Evolutionary conservation across 2,888 invertebrate genomes (phyloP).

Genomic region (Euplagia quadripunctaria): DNA sequence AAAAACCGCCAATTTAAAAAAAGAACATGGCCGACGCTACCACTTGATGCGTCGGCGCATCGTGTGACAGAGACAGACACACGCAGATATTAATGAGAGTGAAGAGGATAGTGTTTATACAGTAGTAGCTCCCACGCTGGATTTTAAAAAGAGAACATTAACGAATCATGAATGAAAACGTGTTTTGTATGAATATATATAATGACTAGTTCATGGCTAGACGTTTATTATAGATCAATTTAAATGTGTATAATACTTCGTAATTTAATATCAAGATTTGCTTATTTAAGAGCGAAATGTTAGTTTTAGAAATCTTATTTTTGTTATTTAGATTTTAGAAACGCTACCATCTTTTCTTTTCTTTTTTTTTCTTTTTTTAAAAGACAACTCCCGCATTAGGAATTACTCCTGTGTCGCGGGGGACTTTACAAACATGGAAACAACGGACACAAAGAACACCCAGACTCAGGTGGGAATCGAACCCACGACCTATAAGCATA

Average conservation of each 20-base stretch:
- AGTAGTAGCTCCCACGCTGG: conserved; percentile 68
- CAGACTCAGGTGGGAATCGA: too few species aligned
- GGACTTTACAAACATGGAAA: too few species aligned
- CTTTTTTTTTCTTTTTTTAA: too few species aligned
- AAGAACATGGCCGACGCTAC: conserved; percentile 31
- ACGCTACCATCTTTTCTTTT: too few species aligned
- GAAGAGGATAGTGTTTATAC: conserved; percentile 23
- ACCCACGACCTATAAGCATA: too few species aligned
- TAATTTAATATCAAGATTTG: background rate
- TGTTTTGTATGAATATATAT: conserved; percentile 30
- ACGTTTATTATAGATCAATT: conserved; percentile 13
- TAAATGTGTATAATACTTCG: background rate
- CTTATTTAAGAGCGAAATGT: background rate
- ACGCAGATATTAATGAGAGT: background rate
- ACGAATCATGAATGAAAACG: conserved; percentile 49
- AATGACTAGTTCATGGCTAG: conserved; percentile 23
- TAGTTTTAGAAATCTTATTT: too few species aligned
- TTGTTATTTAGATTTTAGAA: too few species aligned
- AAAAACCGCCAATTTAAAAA: conserved; percentile 47
- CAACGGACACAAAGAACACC: too few species aligned
- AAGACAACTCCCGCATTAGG: too few species aligned
- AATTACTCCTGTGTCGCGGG: too few species aligned
- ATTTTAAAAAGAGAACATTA: conserved; percentile 61
- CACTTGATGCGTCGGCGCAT: conserved; percentile 49
- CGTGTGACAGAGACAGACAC: conserved; percentile 35